These are phyloP conservation scores for Lasioglossum morio DNA, from an alignment of 2,888 invertebrate species.

Conservation along the genomic window DNA sequence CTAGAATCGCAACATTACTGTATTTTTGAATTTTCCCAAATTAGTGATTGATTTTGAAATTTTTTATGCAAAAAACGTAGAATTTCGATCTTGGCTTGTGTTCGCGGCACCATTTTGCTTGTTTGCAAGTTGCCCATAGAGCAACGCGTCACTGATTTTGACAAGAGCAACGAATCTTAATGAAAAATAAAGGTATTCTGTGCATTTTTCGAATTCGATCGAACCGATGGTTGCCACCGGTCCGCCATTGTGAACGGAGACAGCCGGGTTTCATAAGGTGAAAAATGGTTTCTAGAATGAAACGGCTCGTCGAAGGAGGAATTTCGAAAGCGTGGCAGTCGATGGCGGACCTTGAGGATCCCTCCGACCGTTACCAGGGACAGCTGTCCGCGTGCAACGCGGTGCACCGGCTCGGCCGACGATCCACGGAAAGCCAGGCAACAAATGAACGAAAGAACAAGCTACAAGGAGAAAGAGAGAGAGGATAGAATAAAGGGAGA, in stretches of 20 bases:
- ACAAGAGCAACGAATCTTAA: no score
- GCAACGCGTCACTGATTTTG: no score
- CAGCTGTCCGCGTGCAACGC: slow-evolving; percentile 66
- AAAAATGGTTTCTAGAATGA: slow-evolving; percentile 5
- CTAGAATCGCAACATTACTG: no score
- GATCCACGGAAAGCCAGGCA: slow-evolving; percentile 49
- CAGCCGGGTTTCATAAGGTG: not conserved
- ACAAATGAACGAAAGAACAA: slow-evolving; percentile 46
- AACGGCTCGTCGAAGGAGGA: slow-evolving; percentile 32
- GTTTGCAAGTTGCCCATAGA: no score
- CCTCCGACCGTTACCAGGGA: slow-evolving; percentile 70
- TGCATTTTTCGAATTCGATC: not conserved
- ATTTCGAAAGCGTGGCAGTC: slow-evolving; percentile 64
- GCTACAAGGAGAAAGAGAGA: slow-evolving; percentile 10
- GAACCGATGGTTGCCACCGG: not conserved
- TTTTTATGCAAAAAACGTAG: no score
- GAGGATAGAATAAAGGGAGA: not conserved
- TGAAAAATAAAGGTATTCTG: no score
- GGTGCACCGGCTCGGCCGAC: slow-evolving; percentile 46
- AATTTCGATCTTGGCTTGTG: no score
- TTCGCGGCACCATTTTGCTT: no score
- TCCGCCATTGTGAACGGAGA: not conserved
- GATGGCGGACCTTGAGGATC: slow-evolving; percentile 66
- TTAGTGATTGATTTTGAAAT: no score
- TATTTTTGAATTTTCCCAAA: no score